These are phyloP conservation scores for Chalcosyrphus nemorum DNA, from an alignment of 2,888 invertebrate genomes.

Conservation along the genomic window DNA sequence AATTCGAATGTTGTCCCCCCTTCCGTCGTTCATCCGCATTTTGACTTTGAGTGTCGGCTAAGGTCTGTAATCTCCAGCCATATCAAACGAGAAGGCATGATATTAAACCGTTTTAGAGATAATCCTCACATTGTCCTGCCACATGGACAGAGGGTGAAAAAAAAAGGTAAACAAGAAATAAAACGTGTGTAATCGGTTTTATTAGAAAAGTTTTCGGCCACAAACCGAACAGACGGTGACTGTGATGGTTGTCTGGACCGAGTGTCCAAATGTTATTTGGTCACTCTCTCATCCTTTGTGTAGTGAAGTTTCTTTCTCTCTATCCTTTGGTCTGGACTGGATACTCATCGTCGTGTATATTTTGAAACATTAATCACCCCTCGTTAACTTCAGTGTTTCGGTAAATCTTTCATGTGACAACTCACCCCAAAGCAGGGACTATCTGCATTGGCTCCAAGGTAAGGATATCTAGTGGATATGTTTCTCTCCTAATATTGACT, in stretches of 20 bases:
- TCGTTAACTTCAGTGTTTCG: slow-evolving; percentile 66
- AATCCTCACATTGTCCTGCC: slow-evolving; percentile 61
- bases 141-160: neutral
- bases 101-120: slow-evolving; percentile 63
- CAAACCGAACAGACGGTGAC: slow-evolving; percentile 44
- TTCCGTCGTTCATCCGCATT: slow-evolving; percentile 37
- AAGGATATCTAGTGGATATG: slow-evolving; percentile 1
- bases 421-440: neutral
- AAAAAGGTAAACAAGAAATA: slow-evolving; percentile 71
- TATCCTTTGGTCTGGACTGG: neutral
- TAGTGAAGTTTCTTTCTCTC: slow-evolving; percentile 42
- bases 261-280: slow-evolving; percentile 43
- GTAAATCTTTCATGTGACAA: slow-evolving; percentile 68
- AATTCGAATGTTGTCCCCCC: slow-evolving; percentile 53
- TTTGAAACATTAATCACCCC: slow-evolving; percentile 72
- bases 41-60: slow-evolving; percentile 53
- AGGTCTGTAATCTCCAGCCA: slow-evolving; percentile 55
- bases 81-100: slow-evolving; percentile 45
- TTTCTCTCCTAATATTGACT: slow-evolving; percentile 41
- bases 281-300: slow-evolving; percentile 22
- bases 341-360: slow-evolving; percentile 35
- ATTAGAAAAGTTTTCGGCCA: slow-evolving; percentile 74
- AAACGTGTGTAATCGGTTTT: slow-evolving; percentile 74
- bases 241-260: slow-evolving; percentile 23
- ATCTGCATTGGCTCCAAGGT: slow-evolving; percentile 22